A percentile compares a stretch with the other conserved stretches of the same genome.
Evolutionary conservation across 2,888 invertebrate species (phyloP).

Genomic region (Timandra comae): DNA sequence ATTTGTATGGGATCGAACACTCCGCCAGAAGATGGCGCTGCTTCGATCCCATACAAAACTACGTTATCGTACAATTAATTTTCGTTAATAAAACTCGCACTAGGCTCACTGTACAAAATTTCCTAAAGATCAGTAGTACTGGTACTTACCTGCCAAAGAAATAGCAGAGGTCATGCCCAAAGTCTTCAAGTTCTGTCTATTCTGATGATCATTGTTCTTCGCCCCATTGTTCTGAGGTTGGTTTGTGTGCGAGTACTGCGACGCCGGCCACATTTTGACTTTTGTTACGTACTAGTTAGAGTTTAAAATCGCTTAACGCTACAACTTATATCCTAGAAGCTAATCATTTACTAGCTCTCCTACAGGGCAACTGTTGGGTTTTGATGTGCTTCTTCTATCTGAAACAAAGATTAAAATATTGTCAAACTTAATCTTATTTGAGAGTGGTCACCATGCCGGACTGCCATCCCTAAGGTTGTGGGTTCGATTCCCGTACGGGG

Average conservation of each 20-base stretch:
- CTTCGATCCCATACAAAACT: too few relatives aligned
- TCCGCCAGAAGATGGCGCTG: too few relatives aligned
- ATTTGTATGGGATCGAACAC: too few relatives aligned
- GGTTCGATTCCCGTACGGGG: too few relatives aligned
- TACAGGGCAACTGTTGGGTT: constrained; percentile 24
- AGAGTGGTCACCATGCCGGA: too few relatives aligned
- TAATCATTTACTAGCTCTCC: constrained; percentile 38
- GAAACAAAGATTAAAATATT: too few relatives aligned
- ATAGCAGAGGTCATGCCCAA: constrained; percentile 97
- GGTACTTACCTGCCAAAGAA: constrained; percentile 84
- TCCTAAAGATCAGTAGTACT: too few relatives aligned
- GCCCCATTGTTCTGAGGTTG: constrained; percentile 34
- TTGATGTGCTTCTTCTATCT: not conserved
- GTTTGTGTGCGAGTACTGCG: constrained; percentile 67
- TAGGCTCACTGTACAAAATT: too few relatives aligned
- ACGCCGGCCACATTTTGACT: constrained; percentile 73
- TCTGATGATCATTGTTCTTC: constrained; percentile 65
- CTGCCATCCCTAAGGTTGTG: too few relatives aligned
- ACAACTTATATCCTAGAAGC: constrained; percentile 17
- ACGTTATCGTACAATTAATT: too few relatives aligned
- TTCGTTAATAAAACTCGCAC: too few relatives aligned
- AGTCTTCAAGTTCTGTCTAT: constrained; percentile 78
- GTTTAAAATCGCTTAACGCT: constrained; percentile 18
- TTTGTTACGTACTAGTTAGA: constrained; percentile 14
- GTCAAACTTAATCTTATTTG: too few relatives aligned